Evolutionary conservation across 2,888 invertebrate species (phyloP), one percentile per base, ranked within the genome.

Genomic region (Crossocerus cetratus): DNA sequence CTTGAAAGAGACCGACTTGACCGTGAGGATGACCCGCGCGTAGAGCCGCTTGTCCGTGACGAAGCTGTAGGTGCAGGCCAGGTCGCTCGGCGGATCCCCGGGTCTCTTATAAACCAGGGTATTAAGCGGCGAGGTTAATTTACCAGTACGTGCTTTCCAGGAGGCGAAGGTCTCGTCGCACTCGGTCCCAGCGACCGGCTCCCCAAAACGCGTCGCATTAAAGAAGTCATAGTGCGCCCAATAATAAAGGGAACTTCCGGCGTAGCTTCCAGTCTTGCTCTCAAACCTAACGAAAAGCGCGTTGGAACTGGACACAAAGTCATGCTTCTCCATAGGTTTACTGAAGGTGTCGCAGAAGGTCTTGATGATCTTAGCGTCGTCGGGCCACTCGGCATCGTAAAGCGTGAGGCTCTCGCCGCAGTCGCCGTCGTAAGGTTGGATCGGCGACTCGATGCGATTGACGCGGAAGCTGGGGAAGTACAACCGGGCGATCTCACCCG

Each of bases 181-280:
- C 2, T 94, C 93, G 0, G 96, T 96, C 20, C 94, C 95, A 0
- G 93, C 93, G 0, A 97, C 95, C 0, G 96, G 94, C 77, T 96
- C 96, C 0, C 97, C 97, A 78, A 95, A 95, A 63, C 95, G 94
- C 0, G 96, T 97, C 85, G 97, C 96, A 90, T 97, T 97, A 91
- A 97, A 97, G 92, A 97, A 97, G 87, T 97, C 97, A 86, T 97
- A 97, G 88, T 97, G 97, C 0, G 97, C 97, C 97, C 97, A 97
- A 89, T 97, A 97, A 90, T 97, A 97, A 14, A 98, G 92, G 0
- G 97, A 97, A n/a, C 97, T 97, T 0, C 97, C 97, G 73, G 97
- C 96, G 84, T 97, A 97, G 79, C 97, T 97, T 21, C 98, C 97
- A 1, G 97, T 97, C 88, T 96, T 96, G 90, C 97, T 97, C 85